A percentile compares a stretch with the other conserved stretches of the same genome.
These are phyloP conservation scores for Acanthosepion pharaonis DNA, from an alignment of 2,888 invertebrate species.

Conservation along the genomic window DNA sequence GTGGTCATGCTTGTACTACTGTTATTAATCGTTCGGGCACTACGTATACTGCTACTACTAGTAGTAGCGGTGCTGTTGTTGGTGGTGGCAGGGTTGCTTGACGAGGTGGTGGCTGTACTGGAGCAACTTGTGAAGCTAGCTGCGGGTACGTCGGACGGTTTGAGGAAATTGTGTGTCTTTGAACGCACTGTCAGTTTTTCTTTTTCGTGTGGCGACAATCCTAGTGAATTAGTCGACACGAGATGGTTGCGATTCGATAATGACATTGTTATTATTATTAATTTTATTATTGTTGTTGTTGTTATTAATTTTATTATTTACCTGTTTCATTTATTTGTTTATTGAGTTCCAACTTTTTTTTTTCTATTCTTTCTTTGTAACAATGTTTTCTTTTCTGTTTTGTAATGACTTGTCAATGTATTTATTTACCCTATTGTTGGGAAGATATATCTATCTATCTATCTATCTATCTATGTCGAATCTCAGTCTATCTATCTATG, in stretches of 20 bases:
- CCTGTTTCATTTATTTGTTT: too few relatives aligned
- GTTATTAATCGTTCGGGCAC: not conserved
- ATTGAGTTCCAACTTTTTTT: too few relatives aligned
- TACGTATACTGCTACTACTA: not conserved
- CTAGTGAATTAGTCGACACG: not conserved
- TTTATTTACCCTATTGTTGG: not conserved
- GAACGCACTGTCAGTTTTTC: not conserved
- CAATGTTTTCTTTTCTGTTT: too few relatives aligned
- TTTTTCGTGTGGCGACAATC: not conserved
- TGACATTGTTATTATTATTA: not conserved
- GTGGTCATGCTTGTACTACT: not conserved
- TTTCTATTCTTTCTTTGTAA: too few relatives aligned
- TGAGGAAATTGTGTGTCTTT: not conserved
- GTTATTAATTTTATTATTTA: not conserved
- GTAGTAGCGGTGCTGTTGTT: not conserved
- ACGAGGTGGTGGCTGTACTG: not conserved
- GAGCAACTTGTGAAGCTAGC: not conserved
- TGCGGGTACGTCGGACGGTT: not conserved
- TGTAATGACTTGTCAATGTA: not conserved
- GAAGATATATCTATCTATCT: too few relatives aligned
- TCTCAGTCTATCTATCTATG: too few relatives aligned
- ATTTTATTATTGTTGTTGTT: not conserved
- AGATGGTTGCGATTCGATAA: not conserved
- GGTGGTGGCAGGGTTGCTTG: not conserved
- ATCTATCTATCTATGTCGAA: too few relatives aligned